These are phyloP conservation scores for Gallinago solitaria DNA, from an alignment of 2,797 vertebrate genomes.

Conservation along the genomic window DNA sequence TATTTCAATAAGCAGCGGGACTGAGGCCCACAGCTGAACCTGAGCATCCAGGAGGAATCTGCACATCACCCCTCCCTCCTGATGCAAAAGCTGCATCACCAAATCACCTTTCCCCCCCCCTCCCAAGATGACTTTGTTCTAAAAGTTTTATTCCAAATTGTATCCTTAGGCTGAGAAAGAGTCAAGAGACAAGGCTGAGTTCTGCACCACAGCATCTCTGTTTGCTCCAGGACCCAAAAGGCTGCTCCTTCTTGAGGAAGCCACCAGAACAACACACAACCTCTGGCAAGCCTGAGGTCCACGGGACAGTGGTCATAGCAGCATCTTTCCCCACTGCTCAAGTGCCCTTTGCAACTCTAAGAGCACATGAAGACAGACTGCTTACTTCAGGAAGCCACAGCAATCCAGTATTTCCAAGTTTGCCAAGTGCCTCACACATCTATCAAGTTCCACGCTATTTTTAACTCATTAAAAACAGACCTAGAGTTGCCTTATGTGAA, in stretches of 20 bases:
- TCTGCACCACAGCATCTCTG: neutral
- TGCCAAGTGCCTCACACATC: neutral
- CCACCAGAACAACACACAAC: neutral
- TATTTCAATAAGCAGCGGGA: neutral
- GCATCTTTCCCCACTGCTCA: neutral
- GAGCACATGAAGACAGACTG: neutral
- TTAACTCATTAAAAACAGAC: neutral
- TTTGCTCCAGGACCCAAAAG: neutral
- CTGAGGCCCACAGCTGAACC: neutral
- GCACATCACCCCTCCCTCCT: neutral
- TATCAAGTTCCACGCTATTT: neutral
- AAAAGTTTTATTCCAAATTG: neutral
- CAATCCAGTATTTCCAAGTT: neutral
- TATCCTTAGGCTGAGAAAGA: neutral
- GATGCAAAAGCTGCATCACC: neutral
- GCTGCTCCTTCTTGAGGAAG: neutral
- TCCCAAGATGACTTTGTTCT: neutral
- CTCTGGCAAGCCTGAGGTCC: neutral
- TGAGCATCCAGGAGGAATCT: neutral
- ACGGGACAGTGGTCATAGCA: fast-evolving
- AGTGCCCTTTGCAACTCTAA: neutral
- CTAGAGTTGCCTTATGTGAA: neutral
- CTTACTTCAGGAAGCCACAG: neutral
- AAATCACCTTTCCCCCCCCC: too few species aligned
- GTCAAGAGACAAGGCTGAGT: neutral